Conservation (phyloP, 2,888 invertebrate genomes). For the Conomelus anceps region DNA sequence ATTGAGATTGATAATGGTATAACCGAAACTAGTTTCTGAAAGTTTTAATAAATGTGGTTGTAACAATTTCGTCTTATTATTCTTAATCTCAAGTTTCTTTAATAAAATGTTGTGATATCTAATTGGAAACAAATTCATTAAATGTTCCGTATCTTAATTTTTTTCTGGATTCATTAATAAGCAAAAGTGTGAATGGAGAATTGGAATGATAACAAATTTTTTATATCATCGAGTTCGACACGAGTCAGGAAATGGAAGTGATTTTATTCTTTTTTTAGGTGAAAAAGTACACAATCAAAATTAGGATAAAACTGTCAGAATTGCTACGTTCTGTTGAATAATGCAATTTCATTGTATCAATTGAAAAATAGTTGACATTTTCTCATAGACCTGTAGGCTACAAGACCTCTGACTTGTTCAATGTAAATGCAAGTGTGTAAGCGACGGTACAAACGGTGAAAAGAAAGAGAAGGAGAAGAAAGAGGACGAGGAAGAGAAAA, state of each 20-base stretch:
- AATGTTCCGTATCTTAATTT: too few species aligned
- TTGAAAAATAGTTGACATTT: background rate
- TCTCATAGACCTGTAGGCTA: background rate
- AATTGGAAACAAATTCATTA: too few species aligned
- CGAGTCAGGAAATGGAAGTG: background rate
- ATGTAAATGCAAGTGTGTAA: background rate
- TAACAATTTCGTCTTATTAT: too few species aligned
- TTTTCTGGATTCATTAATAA: too few species aligned
- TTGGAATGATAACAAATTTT: background rate
- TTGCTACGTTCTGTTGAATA: background rate
- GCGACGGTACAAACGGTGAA: background rate
- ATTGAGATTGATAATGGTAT: too few species aligned
- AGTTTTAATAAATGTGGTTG: too few species aligned
- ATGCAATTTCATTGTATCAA: background rate
- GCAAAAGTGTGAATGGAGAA: background rate
- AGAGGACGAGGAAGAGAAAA: background rate
- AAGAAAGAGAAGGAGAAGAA: too few species aligned
- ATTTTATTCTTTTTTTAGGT: background rate
- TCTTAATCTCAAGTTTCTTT: too few species aligned
- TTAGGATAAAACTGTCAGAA: background rate
- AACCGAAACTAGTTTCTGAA: too few species aligned
- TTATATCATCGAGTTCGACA: background rate
- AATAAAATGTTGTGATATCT: too few species aligned
- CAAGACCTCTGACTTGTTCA: background rate
- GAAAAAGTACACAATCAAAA: background rate